Base-by-base conservation (phyloP, 2,113 vertebrate species). In the Microcebus murinus region DNA sequence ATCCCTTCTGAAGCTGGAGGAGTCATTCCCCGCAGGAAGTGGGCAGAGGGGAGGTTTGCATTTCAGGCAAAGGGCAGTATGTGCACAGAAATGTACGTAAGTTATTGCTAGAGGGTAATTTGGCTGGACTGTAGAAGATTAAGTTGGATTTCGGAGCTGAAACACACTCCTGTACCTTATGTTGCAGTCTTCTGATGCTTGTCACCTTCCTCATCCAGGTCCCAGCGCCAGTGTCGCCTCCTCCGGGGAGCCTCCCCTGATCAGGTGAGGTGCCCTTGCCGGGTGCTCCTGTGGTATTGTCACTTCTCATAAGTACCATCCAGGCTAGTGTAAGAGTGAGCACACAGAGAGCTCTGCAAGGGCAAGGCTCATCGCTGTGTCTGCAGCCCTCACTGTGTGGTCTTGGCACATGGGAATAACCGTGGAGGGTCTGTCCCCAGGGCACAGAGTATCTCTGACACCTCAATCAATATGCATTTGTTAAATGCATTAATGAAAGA, bases 21-120 rank as follows among this genome's bases (percentile, higher is more conserved):
- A 48, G 59, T 27, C 67, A 18, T 25, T 63, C 57, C 25, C 61
- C 6, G 0, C 57, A 50, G 84, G 59, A 36, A 36, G 17, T 6
- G 17, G 34, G 2, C 11, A 6, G 67, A 48, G 34, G 67, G 82
- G 12, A 34, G 29, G 83, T n/a, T 8, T 68, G 29, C n/a, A 1
- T 25, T 76, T 61, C 50, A 34, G 17, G 23, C 17, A 25, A 8
- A 87, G 31, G 50, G 3, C 8, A 27, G 50, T 6, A 11, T 34
- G 4, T 1, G 31, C 15, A 2, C 11, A 29, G 82, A 36, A 27
- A 15, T 1, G 17, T 42, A 11, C 6, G 0, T 8, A 6, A 0
- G 6, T 27, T 29, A 11, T 50, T 20, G 0, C 27, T 14, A 8
- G n/a, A 39, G n/a, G 59, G 36, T 34, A 8, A 57, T 52, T 18